phyloP scores from a whole-genome alignment of 2,113 vertebrate genomes.

The Casuarius casuarius region DNA sequence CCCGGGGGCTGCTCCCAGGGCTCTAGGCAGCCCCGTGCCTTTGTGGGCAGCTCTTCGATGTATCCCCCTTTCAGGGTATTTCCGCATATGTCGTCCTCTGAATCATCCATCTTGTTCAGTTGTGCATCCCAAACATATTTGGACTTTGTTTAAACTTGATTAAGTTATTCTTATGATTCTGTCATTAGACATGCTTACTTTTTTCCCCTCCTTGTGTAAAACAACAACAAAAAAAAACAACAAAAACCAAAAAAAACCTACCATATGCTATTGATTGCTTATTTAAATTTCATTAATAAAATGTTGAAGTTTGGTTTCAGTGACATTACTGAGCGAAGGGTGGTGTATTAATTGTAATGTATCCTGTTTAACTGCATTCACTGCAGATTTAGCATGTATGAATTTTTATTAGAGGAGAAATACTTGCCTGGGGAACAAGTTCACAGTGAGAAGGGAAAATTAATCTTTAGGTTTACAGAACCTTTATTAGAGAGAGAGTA shows the following conservation, averaged over 20 bases:
- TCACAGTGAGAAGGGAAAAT: neutral
- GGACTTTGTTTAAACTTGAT: neutral
- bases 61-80: neutral
- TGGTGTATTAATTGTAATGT: neutral
- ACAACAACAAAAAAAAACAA: neutral
- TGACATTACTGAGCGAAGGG: neutral
- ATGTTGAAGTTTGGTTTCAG: neutral
- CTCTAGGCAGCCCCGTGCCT: neutral
- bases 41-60: neutral
- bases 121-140: neutral
- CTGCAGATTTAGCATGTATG: neutral
- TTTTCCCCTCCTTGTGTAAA: neutral
- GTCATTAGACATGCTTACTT: neutral
- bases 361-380: neutral
- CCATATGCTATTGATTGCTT: neutral
- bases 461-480: neutral
- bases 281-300: neutral
- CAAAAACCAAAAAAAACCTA: neutral
- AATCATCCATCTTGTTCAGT: neutral
- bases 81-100: neutral
- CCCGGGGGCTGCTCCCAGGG: neutral
- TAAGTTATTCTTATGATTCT: neutral
- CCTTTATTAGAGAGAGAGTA: neutral
- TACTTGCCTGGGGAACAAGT: neutral
- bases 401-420: conserved; percentile 3